Base-by-base conservation (phyloP, 2,797 vertebrate species). In the Pantherophis vulpinus region DNA sequence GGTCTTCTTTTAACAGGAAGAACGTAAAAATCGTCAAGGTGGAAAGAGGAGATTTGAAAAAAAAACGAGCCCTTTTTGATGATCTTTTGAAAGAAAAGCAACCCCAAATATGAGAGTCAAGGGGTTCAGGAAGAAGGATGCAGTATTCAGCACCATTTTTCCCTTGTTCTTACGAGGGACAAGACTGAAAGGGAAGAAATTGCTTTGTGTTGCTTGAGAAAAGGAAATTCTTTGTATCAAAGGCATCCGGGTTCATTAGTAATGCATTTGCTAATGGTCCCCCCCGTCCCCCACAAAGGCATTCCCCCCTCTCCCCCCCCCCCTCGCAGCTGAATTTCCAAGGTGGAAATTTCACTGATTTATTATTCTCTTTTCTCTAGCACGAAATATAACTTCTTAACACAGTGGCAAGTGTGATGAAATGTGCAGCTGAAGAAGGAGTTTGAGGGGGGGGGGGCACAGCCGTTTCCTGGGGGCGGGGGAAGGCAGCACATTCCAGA, bases 321-420 rank as follows among this genome's bases (percentile, higher is more conserved):
- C 95, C 93, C 95, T 91, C 94, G 42, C 27, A 88, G 91, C 89
- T 89, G 61, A 60, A 93, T 94, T 96, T 94, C 91, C 60, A 89
- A 96, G 94, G 93, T 88, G 94, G 58, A 0, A 27, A 29, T 37
- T 95, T 95, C 88, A 97, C 96, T 97, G 97, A 98, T 98, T 96
- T 97, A 95, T 96, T 97, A 98, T 97, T 97, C 98, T 66, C 97
- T 97, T 93, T 98, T 97, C 96, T 92, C 2, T 47, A 94, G 95
- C 86, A 94, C 94, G 56, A 95, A 95, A 96, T 88, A 16, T 88
- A 96, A 97, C 93, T 96, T 97, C 96, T 97, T 94, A 95, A 96
- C 94, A 90, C 32, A 0, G 93, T 88, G 29, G 93, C 95, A 96
- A 96, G 96, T 97, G 97, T 90, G 96, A 20, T 95, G 95, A 95